Evolutionary conservation across 2,797 vertebrate genomes (phyloP), one percentile per base, ranked within the genome.

Genomic region (Toxotes lorentzi): DNA sequence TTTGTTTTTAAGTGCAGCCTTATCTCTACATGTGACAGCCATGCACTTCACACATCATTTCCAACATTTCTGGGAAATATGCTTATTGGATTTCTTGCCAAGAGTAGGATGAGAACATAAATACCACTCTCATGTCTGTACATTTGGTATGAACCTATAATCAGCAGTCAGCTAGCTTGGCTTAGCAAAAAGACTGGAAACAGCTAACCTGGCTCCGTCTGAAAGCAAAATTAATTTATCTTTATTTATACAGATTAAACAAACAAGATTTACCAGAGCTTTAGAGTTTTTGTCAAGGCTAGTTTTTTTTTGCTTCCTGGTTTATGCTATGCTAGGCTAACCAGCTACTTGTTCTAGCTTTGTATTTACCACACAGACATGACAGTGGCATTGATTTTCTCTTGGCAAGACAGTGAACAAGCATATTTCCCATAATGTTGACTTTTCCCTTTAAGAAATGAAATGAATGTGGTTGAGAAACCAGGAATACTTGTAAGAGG

Each of bases 391-490:
- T 75, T 53, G 30, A 61, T 62, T 10, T 63, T 40, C 35, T 48
- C 30, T 21, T 48, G n/a, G 47, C 43, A 48, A 61, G 5, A 70
- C 61, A 65, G 24, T 14, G 2, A 68, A 56, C 34, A 56, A 63
- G 19, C 23, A 3, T 14, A 54, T 59, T 62, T 41, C 38, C 27
- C 47, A 73, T 53, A 47, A 73, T 32, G 45, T 32, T 1, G 13
- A 73, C 53, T 23, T 30, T 24, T 51, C 61, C 48, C 61, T 70
- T 17, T 4, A 57, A 63, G 62, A 72, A n/a, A 2, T 41, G 54
- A 32, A 69, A 76, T 67, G 19, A 81, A 66, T 60, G 60, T 14
- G 48, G 45, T 62, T 65, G 59, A 23, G 76, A 62, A 69, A 47
- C 16, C 27, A 35, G 41, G 30, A 53, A 19, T 16, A 53, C 32